Evolutionary conservation across 2,888 invertebrate genomes (phyloP).

Genomic region (Napeogenes inachia): DNA sequence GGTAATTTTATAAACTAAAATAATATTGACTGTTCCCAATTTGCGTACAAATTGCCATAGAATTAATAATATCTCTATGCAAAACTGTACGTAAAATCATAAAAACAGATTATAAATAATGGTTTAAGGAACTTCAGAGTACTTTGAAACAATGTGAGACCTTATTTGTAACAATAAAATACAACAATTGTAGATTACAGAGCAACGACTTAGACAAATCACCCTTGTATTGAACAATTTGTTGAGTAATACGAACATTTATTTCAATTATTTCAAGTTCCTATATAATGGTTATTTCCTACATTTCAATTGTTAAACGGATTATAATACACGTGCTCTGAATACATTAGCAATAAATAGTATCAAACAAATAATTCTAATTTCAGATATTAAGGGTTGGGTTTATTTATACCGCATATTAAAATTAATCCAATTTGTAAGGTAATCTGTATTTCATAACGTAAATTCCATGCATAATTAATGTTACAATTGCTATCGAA

Average conservation of each 20-base stretch:
- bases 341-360: conserved; percentile 31
- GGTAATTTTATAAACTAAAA: no score
- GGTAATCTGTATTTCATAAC: conserved; percentile 11
- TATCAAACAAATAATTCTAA: conserved; percentile 13
- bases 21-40: not conserved
- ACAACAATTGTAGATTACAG: conserved; percentile 53
- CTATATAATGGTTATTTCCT: conserved; percentile 53
- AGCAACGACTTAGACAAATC: conserved; percentile 70
- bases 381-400: conserved; percentile 28
- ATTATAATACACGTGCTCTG: conserved; percentile 53
- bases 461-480: conserved; percentile 20
- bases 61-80: no score
- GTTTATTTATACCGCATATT: conserved; percentile 3
- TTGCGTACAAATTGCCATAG: no score
- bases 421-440: conserved; percentile 21
- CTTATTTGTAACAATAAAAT: conserved; percentile 24
- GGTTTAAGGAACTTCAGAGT: not conserved
- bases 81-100: not conserved
- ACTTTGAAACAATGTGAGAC: not conserved
- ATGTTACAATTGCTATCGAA: conserved; percentile 12
- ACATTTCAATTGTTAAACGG: conserved; percentile 42
- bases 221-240: conserved; percentile 75
- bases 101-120: not conserved
- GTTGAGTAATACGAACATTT: conserved; percentile 75
- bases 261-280: conserved; percentile 73